phyloP scores from a whole-genome alignment of 2,797 vertebrate genomes.

The Serranus cabrilla region DNA sequence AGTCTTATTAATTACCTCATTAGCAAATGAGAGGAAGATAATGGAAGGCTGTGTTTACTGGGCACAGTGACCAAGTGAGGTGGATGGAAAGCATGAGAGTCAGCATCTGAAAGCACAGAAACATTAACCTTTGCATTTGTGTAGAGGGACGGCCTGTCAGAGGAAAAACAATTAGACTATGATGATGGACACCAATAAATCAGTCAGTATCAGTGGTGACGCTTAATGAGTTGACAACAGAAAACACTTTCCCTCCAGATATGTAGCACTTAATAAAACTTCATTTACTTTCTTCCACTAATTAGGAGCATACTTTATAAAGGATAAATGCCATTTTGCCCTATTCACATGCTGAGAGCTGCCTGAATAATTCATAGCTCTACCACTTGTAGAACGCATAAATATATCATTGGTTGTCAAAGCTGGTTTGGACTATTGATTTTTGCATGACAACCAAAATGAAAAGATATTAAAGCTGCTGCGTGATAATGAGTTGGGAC shows the following conservation, averaged over 20 bases:
- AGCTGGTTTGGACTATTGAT: slow-evolving; percentile 9
- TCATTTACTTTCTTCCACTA: slow-evolving; percentile 44
- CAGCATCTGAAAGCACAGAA: slow-evolving; percentile 33
- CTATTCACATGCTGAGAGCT: slow-evolving; percentile 16
- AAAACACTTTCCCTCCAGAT: slow-evolving; percentile 43
- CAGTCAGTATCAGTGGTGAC: slow-evolving; percentile 49
- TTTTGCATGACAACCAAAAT: slow-evolving; percentile 12
- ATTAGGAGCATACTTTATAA: slow-evolving; percentile 50
- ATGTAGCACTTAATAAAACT: slow-evolving; percentile 43
- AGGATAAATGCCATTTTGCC: slow-evolving; percentile 44
- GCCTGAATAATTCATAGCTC: slow-evolving; percentile 49
- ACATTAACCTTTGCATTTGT: slow-evolving; percentile 61
- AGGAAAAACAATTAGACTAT: slow-evolving; percentile 10
- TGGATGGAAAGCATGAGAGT: slow-evolving; percentile 27
- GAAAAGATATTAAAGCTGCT: not conserved
- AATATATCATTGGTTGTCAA: slow-evolving; percentile 25
- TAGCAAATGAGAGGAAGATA: slow-evolving; percentile 52
- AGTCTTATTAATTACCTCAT: slow-evolving; percentile 71
- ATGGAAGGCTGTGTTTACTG: slow-evolving; percentile 15
- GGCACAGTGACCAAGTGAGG: slow-evolving; percentile 21
- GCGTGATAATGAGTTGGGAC: too few species aligned
- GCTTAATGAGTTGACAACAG: slow-evolving; percentile 61
- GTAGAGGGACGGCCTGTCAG: slow-evolving; percentile 29
- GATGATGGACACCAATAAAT: slow-evolving; percentile 27
- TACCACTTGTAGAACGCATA: slow-evolving; percentile 1